Conservation (phyloP, 2,113 vertebrate species). For the Ia io region DNA sequence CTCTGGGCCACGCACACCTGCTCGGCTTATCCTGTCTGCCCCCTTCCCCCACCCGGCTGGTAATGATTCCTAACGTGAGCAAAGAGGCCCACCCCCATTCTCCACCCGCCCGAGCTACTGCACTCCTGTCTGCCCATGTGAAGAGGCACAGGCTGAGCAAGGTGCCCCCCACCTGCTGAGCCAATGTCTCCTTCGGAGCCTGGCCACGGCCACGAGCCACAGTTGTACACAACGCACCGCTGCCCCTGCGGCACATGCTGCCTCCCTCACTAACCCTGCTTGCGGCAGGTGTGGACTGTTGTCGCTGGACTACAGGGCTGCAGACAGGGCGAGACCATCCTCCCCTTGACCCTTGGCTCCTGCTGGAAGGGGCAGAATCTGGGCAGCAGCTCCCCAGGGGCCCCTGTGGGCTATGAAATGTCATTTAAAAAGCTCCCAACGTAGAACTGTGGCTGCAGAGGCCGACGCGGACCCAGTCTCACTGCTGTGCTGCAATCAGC, state of each 20-base stretch:
- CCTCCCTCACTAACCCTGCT: conserved; percentile 60
- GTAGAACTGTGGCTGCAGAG: conserved; percentile 80
- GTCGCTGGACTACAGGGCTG: conserved; percentile 69
- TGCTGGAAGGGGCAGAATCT: conserved; percentile 50
- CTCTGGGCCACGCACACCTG: neutral
- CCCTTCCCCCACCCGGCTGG: neutral
- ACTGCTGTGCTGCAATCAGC: conserved; percentile 80
- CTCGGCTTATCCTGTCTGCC: conserved; percentile 24
- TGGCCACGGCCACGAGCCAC: conserved; percentile 17
- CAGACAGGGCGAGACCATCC: conserved; percentile 74
- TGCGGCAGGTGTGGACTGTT: conserved; percentile 36
- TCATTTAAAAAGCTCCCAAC: conserved; percentile 60
- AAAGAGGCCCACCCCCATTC: neutral
- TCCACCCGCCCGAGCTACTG: neutral
- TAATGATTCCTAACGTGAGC: neutral
- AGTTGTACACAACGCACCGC: conserved; percentile 32
- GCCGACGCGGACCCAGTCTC: conserved; percentile 78
- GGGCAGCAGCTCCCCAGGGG: conserved; percentile 65
- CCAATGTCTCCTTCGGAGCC: neutral
- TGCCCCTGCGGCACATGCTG: conserved; percentile 42
- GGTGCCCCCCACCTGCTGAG: neutral
- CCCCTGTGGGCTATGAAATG: conserved; percentile 78
- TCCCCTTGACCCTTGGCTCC: conserved; percentile 67
- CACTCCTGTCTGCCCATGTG: neutral
- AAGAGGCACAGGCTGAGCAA: neutral